Evolutionary conservation across 2,113 vertebrate species (phyloP), one percentile per base, ranked within the genome.

Genomic region (Pycnonotus jocosus): DNA sequence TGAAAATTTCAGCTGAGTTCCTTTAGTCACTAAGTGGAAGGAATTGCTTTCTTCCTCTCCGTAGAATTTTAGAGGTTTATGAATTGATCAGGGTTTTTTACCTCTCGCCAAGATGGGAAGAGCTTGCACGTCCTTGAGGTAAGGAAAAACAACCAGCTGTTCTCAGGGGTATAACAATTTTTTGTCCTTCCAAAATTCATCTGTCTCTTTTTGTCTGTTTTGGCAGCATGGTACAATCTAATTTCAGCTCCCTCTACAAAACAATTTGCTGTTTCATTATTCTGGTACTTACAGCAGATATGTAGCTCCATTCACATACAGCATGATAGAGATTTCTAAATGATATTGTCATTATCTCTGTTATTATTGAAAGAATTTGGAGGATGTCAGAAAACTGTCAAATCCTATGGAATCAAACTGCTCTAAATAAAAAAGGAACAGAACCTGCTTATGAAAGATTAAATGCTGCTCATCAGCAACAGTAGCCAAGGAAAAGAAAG

Each of bases 341-440:
- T 89, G 84, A 95, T 96, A 93, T 85, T 94, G 85, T 94, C 96
- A 87, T 93, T 92, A 74, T 91, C 92, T 85, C 65, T 77, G 79
- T 92, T 97, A 89, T 96, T 97, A 96, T 84, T 96, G 90, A 64
- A 93, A 88, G 85, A 96, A 93, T 97, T 97, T 97, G 83, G 60
- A 47, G 47, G 76, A 88, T 74, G 86, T 93, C 48, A 70, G 83
- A 92, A 96, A 95, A 71, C 84, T 97, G 93, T 96, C 96, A 97
- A 72, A 87, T 65, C 54, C 94, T 90, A 68, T 57, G 31, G 79
- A 97, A 80, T 96, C 92, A 95, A 97, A 95, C 88, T 53, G 19
- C 90, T 94, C 78, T 65, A 24, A 88, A 88, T 86, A 96, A 97
- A 96, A 86, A 90, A 79, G 73, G 91, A 97, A 77, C 65, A 91